These are phyloP conservation scores for Bombus difficillimus DNA, from an alignment of 1,140 invertebrate species.

Conservation along the genomic window DNA sequence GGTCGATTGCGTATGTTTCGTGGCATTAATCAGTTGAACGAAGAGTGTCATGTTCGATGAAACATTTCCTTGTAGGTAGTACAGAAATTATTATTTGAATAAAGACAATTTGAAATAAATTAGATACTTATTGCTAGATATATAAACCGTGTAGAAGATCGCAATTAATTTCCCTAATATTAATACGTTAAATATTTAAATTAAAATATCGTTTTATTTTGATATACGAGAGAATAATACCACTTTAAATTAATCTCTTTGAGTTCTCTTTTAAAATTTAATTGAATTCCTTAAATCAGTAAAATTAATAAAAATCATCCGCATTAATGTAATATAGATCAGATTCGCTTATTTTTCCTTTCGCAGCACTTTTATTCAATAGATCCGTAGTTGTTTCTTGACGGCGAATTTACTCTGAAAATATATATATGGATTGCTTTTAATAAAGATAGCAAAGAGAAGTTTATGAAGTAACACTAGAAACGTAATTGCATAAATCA, in stretches of 20 bases:
- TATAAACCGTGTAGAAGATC: neutral
- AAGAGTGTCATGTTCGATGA: neutral
- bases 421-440: neutral
- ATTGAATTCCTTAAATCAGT: neutral
- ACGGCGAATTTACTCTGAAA: too few relatives aligned
- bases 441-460: neutral
- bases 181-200: too few relatives aligned
- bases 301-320: neutral
- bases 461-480: neutral
- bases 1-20: neutral
- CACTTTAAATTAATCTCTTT: too few relatives aligned
- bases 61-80: neutral
- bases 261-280: neutral
- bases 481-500: conserved; percentile 4
- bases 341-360: neutral
- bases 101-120: neutral
- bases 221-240: too few relatives aligned
- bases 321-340: too few relatives aligned
- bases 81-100: neutral
- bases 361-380: neutral
- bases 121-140: neutral
- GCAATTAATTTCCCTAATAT: too few relatives aligned
- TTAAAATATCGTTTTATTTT: too few relatives aligned
- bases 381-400: too few relatives aligned
- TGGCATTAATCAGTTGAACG: neutral